A percentile compares a stretch with the other conserved stretches of the same genome.
phyloP scores from a whole-genome alignment of 1,140 invertebrate species.

The Leptonema lineaticorne region DNA sequence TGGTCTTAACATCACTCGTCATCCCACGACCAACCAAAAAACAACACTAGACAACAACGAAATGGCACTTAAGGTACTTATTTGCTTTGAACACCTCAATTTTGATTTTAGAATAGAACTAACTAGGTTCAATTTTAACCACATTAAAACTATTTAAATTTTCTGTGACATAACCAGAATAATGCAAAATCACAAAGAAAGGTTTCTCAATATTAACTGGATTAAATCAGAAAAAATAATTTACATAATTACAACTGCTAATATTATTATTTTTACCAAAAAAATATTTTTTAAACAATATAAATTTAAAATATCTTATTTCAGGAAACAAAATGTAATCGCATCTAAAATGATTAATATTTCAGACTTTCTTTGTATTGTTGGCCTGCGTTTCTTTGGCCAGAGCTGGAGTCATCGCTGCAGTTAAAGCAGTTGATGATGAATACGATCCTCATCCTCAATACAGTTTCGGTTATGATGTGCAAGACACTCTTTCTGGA shows the following conservation, averaged over 20 bases:
- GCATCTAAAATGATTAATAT: background rate
- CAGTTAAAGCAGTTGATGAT: constrained; percentile 43
- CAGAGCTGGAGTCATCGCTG: constrained; percentile 26
- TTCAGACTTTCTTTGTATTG: constrained; percentile 33
- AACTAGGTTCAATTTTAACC: no score
- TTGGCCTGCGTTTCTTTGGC: constrained; percentile 27
- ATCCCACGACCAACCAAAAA: constrained; percentile 21
- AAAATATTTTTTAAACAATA: background rate
- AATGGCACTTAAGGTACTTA: constrained; percentile 30
- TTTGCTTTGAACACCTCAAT: no score
- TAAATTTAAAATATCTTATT: background rate
- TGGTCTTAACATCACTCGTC: constrained; percentile 20
- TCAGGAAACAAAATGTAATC: background rate
- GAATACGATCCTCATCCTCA: constrained; percentile 62
- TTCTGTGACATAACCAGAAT: no score
- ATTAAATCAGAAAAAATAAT: no score
- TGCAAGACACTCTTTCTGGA: constrained; percentile 61
- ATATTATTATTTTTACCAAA: no score
- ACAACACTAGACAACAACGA: constrained; percentile 16
- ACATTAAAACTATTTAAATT: no score
- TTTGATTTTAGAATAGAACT: no score
- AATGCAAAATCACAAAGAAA: no score
- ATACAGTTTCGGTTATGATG: constrained; percentile 62
- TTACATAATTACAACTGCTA: no score
- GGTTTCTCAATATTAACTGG: no score